These are phyloP conservation scores for Lithophane ornitopus DNA, from an alignment of 2,888 invertebrate genomes.

Conservation along the genomic window DNA sequence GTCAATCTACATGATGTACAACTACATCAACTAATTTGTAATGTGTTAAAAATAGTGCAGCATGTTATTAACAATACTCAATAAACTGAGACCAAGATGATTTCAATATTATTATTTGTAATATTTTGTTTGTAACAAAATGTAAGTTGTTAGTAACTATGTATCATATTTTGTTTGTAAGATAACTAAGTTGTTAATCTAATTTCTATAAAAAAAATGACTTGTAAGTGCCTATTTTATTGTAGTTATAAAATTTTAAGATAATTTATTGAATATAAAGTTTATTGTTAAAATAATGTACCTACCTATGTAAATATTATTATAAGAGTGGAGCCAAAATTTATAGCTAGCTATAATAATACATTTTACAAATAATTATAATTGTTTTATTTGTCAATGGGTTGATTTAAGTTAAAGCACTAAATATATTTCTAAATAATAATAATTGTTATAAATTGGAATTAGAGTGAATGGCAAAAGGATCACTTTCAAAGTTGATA, in stretches of 20 bases:
- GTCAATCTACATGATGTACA: conserved; percentile 28
- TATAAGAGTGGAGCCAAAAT: conserved; percentile 73
- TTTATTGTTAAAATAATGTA: conserved; percentile 58
- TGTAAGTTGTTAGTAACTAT: conserved; percentile 48
- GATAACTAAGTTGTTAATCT: conserved; percentile 50
- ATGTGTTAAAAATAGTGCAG: conserved; percentile 51
- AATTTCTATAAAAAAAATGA: conserved; percentile 51
- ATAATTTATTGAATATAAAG: conserved; percentile 65
- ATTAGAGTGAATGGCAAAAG: neutral
- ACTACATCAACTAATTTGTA: conserved; percentile 14
- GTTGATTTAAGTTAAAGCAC: neutral
- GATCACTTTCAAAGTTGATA: too few species aligned
- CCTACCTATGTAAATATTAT: conserved; percentile 70
- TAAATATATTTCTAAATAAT: neutral
- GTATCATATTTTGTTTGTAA: conserved; percentile 37
- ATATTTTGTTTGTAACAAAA: conserved; percentile 39
- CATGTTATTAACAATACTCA: conserved; percentile 61
- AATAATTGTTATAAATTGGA: neutral
- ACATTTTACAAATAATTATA: conserved; percentile 38
- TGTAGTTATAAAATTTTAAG: conserved; percentile 56
- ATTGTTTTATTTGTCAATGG: conserved; percentile 29
- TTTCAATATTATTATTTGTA: conserved; percentile 38
- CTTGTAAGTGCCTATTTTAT: conserved; percentile 63
- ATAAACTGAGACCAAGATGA: conserved; percentile 33
- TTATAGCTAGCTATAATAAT: conserved; percentile 61